phyloP scores from a whole-genome alignment of 2,113 vertebrate species.

The Tinamus guttatus region DNA sequence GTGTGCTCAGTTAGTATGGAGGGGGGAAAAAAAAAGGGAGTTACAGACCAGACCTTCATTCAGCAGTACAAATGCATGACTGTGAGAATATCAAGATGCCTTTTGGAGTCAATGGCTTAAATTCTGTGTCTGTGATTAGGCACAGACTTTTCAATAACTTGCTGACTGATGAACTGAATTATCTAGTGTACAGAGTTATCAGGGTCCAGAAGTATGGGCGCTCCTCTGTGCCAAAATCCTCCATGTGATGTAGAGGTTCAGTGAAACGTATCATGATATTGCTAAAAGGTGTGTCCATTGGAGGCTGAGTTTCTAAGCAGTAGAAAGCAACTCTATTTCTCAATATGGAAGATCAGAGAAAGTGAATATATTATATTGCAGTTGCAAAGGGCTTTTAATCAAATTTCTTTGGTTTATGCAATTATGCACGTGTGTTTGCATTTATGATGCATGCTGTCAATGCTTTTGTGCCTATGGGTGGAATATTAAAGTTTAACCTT shows the following conservation, averaged over 20 bases:
- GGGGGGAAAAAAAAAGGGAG: background rate
- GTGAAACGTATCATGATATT: background rate
- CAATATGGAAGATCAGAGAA: background rate
- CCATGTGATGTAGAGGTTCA: background rate
- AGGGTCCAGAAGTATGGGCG: background rate
- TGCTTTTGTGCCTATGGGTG: background rate
- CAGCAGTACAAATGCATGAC: background rate
- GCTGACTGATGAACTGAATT: background rate
- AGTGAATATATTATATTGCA: background rate
- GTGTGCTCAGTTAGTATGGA: background rate
- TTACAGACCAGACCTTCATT: background rate
- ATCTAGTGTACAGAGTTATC: rapidly evolving
- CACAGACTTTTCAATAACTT: background rate
- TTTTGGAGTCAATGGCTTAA: background rate
- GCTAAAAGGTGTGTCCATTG: background rate
- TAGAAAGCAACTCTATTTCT: background rate
- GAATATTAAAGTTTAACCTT: background rate
- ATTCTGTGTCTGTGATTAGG: background rate
- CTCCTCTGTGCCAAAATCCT: background rate
- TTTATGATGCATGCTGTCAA: background rate
- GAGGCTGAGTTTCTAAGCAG: background rate
- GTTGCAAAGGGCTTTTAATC: background rate
- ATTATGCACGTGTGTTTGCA: background rate
- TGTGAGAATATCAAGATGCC: background rate
- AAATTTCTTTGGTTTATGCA: background rate